Percentiles rank a stretch among this genome's conserved stretches.
Evolutionary conservation across 2,113 vertebrate species (phyloP).

Genomic region (Calidris pygmaea): DNA sequence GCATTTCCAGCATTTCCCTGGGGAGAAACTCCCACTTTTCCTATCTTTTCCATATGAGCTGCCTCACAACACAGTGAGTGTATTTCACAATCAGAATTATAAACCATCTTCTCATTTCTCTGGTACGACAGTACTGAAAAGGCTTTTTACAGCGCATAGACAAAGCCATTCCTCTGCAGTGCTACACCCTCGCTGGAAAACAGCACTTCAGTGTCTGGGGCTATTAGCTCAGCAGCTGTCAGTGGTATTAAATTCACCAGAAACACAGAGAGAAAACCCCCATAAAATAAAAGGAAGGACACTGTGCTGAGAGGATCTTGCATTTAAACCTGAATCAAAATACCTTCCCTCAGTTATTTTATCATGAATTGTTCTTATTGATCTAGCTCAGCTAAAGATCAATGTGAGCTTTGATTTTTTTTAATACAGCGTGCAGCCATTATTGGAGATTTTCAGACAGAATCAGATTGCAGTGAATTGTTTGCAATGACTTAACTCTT

Average conservation of each 20-base stretch:
- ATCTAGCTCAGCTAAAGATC: not conserved
- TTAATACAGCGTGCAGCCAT: not conserved
- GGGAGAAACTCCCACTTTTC: constrained; percentile 1
- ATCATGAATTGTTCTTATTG: not conserved
- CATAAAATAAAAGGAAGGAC: not conserved
- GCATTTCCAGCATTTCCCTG: not conserved
- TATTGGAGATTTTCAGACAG: not conserved
- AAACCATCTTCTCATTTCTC: not conserved
- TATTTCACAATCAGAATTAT: not conserved
- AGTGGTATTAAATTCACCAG: constrained; percentile 35
- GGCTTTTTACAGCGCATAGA: not conserved
- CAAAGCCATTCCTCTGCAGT: not conserved
- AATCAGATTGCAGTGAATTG: not conserved
- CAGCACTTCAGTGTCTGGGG: not conserved
- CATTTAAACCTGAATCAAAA: not conserved
- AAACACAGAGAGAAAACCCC: not conserved
- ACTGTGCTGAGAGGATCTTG: not conserved
- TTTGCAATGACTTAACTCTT: not conserved
- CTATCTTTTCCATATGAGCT: not conserved
- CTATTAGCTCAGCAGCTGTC: constrained; percentile 47
- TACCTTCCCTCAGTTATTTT: not conserved
- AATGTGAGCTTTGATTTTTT: not conserved
- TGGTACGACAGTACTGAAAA: not conserved
- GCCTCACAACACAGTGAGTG: not conserved
- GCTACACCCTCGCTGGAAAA: constrained; percentile 15